These are phyloP conservation scores for Malurus cyaneus DNA, from an alignment of 2,113 vertebrate species.

Conservation along the genomic window DNA sequence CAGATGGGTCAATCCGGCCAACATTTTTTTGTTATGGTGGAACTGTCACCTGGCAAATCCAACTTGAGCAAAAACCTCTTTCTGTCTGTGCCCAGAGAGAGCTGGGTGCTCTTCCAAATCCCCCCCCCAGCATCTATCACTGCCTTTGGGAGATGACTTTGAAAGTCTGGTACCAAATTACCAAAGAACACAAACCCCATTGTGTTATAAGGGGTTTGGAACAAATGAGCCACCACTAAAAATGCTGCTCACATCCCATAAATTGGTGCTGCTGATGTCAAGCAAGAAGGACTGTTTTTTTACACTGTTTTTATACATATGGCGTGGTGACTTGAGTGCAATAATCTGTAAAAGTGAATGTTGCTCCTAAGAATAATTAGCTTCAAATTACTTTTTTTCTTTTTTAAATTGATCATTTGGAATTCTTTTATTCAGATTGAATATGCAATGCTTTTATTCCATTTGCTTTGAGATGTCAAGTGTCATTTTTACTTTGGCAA, in stretches of 20 bases:
- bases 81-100: neutral
- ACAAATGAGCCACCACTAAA: neutral
- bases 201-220: neutral
- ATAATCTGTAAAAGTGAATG: neutral
- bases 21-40: neutral
- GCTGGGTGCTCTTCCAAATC: neutral
- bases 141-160: neutral
- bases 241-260: neutral
- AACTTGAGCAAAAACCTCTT: neutral
- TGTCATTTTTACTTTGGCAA: slow-evolving; percentile 38
- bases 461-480: slow-evolving; percentile 52
- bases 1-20: slow-evolving; percentile 36
- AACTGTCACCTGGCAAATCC: neutral
- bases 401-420: neutral
- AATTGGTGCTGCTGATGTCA: neutral
- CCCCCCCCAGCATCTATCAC: neutral
- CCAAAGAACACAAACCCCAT: neutral
- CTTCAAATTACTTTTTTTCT: neutral
- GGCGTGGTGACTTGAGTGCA: neutral
- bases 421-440: neutral
- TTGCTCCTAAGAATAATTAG: neutral
- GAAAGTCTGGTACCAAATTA: neutral
- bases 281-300: neutral
- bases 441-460: neutral
- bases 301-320: neutral